Percentiles rank a stretch among this genome's conserved stretches.
Conservation (phyloP, 2,113 vertebrate genomes). For the Triplophysa siluroides region DNA sequence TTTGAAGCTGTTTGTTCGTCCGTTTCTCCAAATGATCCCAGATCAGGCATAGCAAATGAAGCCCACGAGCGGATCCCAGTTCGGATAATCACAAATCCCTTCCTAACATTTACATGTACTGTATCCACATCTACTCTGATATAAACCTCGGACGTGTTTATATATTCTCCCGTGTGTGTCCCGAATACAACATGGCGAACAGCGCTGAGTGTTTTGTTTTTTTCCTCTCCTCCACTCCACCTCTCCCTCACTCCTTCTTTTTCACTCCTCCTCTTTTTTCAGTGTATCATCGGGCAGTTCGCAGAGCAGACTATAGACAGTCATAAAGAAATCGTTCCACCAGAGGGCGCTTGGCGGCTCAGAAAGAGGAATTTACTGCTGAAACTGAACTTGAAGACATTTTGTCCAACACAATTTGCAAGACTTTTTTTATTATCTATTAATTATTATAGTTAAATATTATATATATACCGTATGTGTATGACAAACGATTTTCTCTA, state of each 20-base stretch:
- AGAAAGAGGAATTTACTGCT: neutral
- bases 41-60: neutral
- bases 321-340: neutral
- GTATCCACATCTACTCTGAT: neutral
- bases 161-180: constrained; percentile 17
- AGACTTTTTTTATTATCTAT: too few species aligned
- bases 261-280: neutral
- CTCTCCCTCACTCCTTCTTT: constrained; percentile 48
- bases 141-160: neutral
- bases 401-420: too few species aligned
- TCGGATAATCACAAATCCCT: neutral
- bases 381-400: neutral
- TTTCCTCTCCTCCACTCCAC: constrained; percentile 60
- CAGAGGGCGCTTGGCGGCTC: neutral
- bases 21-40: neutral
- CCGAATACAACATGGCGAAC: constrained; percentile 86
- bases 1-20: neutral
- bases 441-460: too few species aligned
- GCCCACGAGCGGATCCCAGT: neutral
- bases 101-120: neutral
- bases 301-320: neutral
- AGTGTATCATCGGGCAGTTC: neutral
- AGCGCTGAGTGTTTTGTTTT: constrained; percentile 83
- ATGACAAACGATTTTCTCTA: too few species aligned
- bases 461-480: too few species aligned